A percentile compares a stretch with the other conserved stretches of the same genome.
phyloP scores from a whole-genome alignment of 2,797 vertebrate genomes.

The Mormyrus hasselquistii region DNA sequence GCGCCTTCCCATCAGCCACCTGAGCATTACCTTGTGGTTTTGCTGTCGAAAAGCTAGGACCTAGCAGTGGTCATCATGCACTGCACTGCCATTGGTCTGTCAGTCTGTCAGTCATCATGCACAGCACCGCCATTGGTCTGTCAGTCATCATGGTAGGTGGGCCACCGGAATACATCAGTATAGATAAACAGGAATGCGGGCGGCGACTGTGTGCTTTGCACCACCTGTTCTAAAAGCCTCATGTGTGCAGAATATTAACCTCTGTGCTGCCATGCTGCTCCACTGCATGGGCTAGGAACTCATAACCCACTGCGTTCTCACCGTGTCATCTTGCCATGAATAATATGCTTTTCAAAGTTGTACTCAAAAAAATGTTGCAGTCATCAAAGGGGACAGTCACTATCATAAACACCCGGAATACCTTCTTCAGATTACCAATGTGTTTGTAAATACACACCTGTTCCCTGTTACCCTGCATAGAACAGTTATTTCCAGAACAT shows the following conservation, averaged over 20 bases:
- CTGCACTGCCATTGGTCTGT: slow-evolving; percentile 95
- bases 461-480: background rate
- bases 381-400: background rate
- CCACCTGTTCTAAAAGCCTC: slow-evolving; percentile 92
- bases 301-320: background rate
- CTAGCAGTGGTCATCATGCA: slow-evolving; percentile 75
- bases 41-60: slow-evolving; percentile 93
- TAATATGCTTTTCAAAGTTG: background rate
- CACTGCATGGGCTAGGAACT: background rate
- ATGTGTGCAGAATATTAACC: slow-evolving; percentile 96
- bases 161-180: slow-evolving; percentile 88
- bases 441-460: background rate
- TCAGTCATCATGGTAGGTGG: slow-evolving; percentile 65
- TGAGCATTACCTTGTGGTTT: slow-evolving; percentile 96
- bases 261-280: slow-evolving; percentile 79
- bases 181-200: slow-evolving; percentile 83
- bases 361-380: background rate
- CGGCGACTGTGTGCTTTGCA: slow-evolving; percentile 67
- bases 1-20: slow-evolving; percentile 52
- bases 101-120: slow-evolving; percentile 68
- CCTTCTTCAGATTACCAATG: background rate
- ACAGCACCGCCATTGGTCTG: slow-evolving; percentile 53
- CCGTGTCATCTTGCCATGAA: background rate
- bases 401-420: background rate
- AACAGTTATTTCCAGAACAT: background rate